These are phyloP conservation scores for Eueides isabella DNA, from an alignment of 1,140 invertebrate genomes.

Conservation along the genomic window DNA sequence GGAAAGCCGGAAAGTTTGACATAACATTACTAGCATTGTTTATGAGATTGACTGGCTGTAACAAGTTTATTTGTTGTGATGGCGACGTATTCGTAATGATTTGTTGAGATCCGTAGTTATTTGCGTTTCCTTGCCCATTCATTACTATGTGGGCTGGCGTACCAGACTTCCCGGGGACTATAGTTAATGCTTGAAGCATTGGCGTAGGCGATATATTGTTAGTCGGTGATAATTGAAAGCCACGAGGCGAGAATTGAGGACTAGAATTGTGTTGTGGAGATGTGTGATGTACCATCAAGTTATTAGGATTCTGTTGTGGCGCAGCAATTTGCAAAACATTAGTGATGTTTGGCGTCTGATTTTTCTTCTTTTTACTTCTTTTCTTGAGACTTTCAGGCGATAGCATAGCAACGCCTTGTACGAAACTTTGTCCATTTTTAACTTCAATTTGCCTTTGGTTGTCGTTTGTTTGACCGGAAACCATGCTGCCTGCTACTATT, in stretches of 20 bases:
- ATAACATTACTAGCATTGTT: slow-evolving; percentile 88
- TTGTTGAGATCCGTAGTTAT: slow-evolving; percentile 86
- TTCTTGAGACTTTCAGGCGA: slow-evolving; percentile 88
- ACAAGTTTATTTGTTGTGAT: slow-evolving; percentile 89
- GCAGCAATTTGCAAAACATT: slow-evolving; percentile 88
- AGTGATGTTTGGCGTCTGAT: slow-evolving; percentile 86
- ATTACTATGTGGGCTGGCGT: slow-evolving; percentile 87
- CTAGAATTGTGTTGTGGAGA: slow-evolving; percentile 82
- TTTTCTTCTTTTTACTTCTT: slow-evolving; percentile 89
- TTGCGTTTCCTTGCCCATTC: slow-evolving; percentile 85
- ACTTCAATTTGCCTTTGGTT: slow-evolving; percentile 68
- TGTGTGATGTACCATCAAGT: slow-evolving; percentile 74
- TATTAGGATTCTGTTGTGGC: slow-evolving; percentile 82
- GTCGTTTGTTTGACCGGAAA: slow-evolving; percentile 82
- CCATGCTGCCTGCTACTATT: slow-evolving; percentile 85
- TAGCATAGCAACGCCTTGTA: slow-evolving; percentile 84
- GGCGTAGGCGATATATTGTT: slow-evolving; percentile 84
- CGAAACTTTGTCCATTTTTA: slow-evolving; percentile 75
- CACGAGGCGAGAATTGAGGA: slow-evolving; percentile 85
- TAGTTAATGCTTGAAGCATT: slow-evolving; percentile 88
- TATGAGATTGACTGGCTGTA: slow-evolving; percentile 90
- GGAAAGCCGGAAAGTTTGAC: slow-evolving; percentile 90
- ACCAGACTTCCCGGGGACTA: slow-evolving; percentile 89
- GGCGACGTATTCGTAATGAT: slow-evolving; percentile 87
- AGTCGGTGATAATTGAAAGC: slow-evolving; percentile 85